These are phyloP conservation scores for Virgularia gustaviana DNA, from an alignment of 92 coral and sea anemone genomes.

Conservation along the genomic window DNA sequence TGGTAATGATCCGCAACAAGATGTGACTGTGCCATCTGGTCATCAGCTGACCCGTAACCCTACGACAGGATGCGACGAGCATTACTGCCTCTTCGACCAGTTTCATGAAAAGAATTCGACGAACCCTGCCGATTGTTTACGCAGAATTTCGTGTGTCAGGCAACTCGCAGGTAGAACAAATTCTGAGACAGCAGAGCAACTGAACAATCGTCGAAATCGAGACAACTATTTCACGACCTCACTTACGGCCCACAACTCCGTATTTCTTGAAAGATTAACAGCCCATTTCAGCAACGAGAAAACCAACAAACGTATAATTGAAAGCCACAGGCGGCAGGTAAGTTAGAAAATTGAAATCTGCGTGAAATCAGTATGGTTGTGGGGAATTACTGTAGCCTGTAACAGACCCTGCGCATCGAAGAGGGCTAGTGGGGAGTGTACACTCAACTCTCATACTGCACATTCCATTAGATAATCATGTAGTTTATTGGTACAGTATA, in stretches of 20 bases:
- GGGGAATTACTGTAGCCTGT: no score
- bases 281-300: constrained; percentile 33
- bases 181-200: constrained; percentile 20
- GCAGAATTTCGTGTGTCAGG: constrained; percentile 32
- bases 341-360: neutral
- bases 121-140: constrained; percentile 26
- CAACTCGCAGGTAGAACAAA: constrained; percentile 34
- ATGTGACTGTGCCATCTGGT: neutral
- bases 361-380: no score
- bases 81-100: constrained; percentile 39
- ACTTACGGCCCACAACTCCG: constrained; percentile 23
- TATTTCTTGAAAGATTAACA: constrained; percentile 44
- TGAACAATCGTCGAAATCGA: constrained; percentile 34
- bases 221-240: constrained; percentile 41
- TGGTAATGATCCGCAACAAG: neutral
- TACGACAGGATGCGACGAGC: constrained; percentile 24
- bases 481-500: no score
- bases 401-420: no score
- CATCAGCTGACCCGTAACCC: constrained; percentile 24
- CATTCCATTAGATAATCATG: no score
- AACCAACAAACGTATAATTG: neutral
- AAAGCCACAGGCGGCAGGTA: constrained; percentile 29
- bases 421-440: no score
- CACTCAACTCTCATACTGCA: no score
- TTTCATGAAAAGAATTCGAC: constrained; percentile 49